These are phyloP conservation scores for Mobula hypostoma DNA, from an alignment of 2,113 vertebrate genomes.

Conservation along the genomic window DNA sequence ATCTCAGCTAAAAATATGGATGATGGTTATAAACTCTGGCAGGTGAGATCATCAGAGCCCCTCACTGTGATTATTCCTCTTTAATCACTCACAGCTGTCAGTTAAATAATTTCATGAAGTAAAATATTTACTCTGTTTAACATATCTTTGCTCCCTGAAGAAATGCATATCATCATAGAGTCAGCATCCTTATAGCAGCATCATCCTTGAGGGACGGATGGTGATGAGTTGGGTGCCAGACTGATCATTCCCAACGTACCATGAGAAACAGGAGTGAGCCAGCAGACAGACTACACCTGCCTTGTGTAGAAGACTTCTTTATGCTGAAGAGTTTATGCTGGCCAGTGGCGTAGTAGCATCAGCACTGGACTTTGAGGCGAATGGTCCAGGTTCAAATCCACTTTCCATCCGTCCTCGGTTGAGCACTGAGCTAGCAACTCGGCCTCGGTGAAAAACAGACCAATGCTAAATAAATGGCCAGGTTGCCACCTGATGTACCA, in stretches of 20 bases:
- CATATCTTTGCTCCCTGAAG: background rate
- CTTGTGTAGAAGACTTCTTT: background rate
- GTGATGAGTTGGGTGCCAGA: background rate
- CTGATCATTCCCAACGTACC: background rate
- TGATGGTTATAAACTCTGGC: background rate
- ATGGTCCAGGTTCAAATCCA: too few relatives aligned
- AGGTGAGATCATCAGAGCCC: background rate
- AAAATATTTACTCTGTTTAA: background rate
- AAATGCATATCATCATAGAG: background rate
- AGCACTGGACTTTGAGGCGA: too few relatives aligned
- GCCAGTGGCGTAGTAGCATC: too few relatives aligned
- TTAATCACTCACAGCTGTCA: background rate
- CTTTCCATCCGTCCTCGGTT: too few relatives aligned
- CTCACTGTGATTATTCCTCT: background rate
- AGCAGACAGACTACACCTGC: background rate
- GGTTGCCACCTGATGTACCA: too few relatives aligned
- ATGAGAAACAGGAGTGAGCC: background rate
- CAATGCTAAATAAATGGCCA: too few relatives aligned
- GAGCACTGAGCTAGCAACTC: too few relatives aligned
- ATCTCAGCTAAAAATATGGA: background rate
- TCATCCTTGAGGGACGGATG: background rate
- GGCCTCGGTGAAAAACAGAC: too few relatives aligned
- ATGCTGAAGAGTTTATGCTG: background rate
- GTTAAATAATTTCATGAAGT: background rate
- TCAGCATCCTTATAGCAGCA: background rate